Evolutionary conservation across 2,797 vertebrate genomes (phyloP), one percentile per base, ranked within the genome.

Genomic region (Bufotes viridis): DNA sequence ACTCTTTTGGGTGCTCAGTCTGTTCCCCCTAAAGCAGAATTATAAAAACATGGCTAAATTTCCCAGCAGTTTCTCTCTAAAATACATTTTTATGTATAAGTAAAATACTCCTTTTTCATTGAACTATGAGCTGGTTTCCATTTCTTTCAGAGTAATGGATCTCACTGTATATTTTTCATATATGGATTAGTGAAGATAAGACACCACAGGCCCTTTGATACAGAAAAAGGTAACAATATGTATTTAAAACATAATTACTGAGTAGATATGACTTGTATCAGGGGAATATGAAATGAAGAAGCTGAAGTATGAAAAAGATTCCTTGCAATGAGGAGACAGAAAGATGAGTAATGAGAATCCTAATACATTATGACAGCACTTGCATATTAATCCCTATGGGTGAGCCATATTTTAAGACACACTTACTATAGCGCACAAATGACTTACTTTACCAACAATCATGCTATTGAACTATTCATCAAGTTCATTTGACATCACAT

Each of bases 401-500:
- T 57, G 51, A 83, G 72, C 88, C 80, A 84, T 80, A 89, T 87
- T 89, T 82, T 87, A 78, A 74, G 78, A 53, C 61, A 67, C 78
- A 42, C 70, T 82, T 85, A 82, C 60, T 70, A 84, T 42, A 84
- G 69, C 57, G 60, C 81, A 55, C 79, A 78, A 85, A 89, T 89
- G 24, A 85, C 90, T 90, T 82, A 91, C 91, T 87, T 91, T 91
- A 84, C 90, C 91, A 72, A 91, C 86, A 85, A 90, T 90, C 70
- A 91, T 88, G 81, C 90, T 89, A 80, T 85, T 90, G 87, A 88
- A 90, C 84, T 88, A 88, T 85, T 90, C 91, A 78, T 91, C 91
- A 53, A 90, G 89, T 79, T 91, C 87, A 80, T 79, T 82, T 78
- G 91, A 90, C 87, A 90, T 84, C 70, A 90, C 87, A 55, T 85